These are phyloP conservation scores for Cydia splendana DNA, from an alignment of 1,140 invertebrate species.

Conservation along the genomic window DNA sequence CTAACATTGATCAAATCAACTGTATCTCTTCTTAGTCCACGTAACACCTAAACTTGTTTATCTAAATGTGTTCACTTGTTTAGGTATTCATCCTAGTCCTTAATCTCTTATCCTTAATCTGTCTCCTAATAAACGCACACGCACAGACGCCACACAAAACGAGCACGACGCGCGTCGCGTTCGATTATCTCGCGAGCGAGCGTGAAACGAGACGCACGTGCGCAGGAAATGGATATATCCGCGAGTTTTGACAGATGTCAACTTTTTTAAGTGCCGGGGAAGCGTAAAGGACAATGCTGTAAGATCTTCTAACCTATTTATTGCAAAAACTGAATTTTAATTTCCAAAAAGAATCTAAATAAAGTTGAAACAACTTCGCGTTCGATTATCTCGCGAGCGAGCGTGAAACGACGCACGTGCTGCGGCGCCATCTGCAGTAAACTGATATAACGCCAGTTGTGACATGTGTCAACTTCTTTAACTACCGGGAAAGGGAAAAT, in stretches of 20 bases:
- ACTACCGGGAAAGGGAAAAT: background rate
- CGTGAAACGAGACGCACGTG: conserved; percentile 38
- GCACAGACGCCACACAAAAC: conserved; percentile 33
- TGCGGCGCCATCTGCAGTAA: conserved; percentile 36
- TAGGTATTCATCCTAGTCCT: too few relatives aligned
- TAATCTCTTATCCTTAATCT: too few relatives aligned
- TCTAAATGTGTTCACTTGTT: too few relatives aligned
- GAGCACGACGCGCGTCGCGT: conserved; percentile 38
- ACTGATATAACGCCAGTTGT: background rate
- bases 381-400: conserved; percentile 35
- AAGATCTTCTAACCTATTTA: background rate
- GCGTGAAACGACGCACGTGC: conserved; percentile 36
- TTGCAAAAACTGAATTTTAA: too few relatives aligned
- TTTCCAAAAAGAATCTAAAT: background rate
- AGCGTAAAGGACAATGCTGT: background rate
- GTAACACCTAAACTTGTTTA: too few relatives aligned
- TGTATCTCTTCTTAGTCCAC: too few relatives aligned
- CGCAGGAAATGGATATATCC: conserved; percentile 11
- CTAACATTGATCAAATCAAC: too few relatives aligned
- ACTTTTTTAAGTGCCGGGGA: background rate
- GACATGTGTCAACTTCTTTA: conserved; percentile 1
- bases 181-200: conserved; percentile 34
- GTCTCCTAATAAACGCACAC: conserved; percentile 7
- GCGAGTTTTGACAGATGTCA: background rate
- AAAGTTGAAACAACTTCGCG: background rate